phyloP scores from a whole-genome alignment of 2,113 vertebrate species.

The Megaceryle torquata region DNA sequence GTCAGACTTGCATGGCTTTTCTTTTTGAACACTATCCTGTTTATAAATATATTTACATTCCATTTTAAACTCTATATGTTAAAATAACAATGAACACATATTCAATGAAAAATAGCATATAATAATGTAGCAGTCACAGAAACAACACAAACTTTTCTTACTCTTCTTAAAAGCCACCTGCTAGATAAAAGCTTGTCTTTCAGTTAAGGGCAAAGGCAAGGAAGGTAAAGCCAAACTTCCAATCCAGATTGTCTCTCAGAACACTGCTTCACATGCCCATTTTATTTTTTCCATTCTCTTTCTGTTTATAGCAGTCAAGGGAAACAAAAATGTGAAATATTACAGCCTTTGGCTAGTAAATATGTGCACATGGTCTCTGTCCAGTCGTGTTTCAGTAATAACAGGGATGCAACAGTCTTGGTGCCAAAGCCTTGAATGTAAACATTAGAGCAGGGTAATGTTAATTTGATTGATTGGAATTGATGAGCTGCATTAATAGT shows the following conservation, averaged over 20 bases:
- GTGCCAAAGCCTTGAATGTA: not conserved
- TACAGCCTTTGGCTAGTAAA: not conserved
- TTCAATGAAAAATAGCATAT: not conserved
- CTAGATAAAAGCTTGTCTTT: not conserved
- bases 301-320: not conserved
- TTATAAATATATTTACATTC: not conserved
- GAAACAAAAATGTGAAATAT: not conserved
- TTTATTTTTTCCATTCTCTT: not conserved
- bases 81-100: not conserved
- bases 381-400: not conserved
- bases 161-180: not conserved
- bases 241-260: not conserved
- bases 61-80: not conserved
- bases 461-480: not conserved
- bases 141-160: not conserved
- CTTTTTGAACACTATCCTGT: not conserved
- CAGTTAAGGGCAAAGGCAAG: not conserved
- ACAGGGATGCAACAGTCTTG: not conserved
- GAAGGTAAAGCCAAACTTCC: not conserved
- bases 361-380: not conserved
- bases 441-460: not conserved
- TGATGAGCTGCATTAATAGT: not conserved
- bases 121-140: not conserved
- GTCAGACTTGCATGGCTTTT: not conserved
- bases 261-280: not conserved